Evolutionary conservation across 2,888 invertebrate species (phyloP).

Genomic region (Teleogryllus oceanicus): DNA sequence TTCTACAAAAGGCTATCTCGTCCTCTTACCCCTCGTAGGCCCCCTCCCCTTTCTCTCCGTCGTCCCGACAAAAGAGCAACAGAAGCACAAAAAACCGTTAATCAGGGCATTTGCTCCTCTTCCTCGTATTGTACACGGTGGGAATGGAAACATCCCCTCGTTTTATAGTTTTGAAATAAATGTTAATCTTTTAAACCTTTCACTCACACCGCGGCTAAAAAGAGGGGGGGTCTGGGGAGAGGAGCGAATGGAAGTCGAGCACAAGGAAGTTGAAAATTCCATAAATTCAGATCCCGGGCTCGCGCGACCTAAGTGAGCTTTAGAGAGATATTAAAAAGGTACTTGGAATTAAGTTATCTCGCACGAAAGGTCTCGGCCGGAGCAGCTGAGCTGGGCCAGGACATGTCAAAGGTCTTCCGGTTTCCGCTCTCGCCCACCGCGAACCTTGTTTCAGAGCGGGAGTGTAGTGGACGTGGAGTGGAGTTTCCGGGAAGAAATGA

Average conservation of each 20-base stretch:
- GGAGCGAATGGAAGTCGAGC: background rate
- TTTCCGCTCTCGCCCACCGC: background rate
- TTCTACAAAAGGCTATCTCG: background rate
- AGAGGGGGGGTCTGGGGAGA: background rate
- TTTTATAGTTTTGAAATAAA: background rate
- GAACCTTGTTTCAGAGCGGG: background rate
- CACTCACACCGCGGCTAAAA: background rate
- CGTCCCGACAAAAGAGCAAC: background rate
- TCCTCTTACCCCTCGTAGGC: too few species aligned
- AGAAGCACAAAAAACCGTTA: background rate
- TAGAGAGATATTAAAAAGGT: constrained; percentile 3
- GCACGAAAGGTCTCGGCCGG: background rate
- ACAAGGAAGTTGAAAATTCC: background rate
- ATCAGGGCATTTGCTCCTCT: background rate
- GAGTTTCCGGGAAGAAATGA: too few species aligned
- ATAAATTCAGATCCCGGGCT: background rate
- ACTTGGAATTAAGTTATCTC: background rate
- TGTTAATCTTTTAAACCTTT: constrained; percentile 3
- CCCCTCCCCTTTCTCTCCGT: background rate
- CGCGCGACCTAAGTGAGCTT: background rate
- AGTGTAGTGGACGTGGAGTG: background rate
- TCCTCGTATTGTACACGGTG: background rate
- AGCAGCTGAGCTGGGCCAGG: background rate
- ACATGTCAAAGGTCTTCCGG: background rate
- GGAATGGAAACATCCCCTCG: constrained; percentile 11